These are phyloP conservation scores for Sphecodes monilicornis DNA, from an alignment of 2,888 invertebrate genomes.

Conservation along the genomic window DNA sequence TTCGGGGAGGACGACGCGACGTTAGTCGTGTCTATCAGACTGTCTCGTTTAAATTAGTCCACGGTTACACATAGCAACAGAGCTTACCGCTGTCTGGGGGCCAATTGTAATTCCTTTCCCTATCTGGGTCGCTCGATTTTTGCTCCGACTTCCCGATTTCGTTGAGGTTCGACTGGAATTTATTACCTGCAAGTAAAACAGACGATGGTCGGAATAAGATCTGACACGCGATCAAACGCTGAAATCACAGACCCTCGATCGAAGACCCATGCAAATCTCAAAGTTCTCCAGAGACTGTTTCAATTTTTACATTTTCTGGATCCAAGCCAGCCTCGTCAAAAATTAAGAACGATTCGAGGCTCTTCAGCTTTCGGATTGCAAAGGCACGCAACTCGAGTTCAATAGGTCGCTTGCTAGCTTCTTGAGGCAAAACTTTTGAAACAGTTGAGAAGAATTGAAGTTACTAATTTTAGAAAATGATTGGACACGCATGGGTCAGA, in stretches of 20 bases:
- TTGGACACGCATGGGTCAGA: no score
- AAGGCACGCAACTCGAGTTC: no score
- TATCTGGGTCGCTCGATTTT: slow-evolving; percentile 79
- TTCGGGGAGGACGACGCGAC: slow-evolving; percentile 9
- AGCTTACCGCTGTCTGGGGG: slow-evolving; percentile 77
- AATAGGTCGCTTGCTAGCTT: no score
- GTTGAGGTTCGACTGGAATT: slow-evolving; percentile 82
- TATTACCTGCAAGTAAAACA: slow-evolving; percentile 77
- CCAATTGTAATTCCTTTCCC: slow-evolving; percentile 81
- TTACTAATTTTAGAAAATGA: no score
- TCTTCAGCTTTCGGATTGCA: no score
- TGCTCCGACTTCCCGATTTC: slow-evolving; percentile 84
- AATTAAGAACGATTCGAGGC: neutral
- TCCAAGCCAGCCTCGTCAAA: neutral
- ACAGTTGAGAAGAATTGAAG: neutral
- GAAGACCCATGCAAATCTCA: neutral
- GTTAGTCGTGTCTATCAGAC: slow-evolving; percentile 31
- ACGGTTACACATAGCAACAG: slow-evolving; percentile 45
- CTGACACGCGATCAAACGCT: slow-evolving; percentile 23
- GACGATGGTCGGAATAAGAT: slow-evolving; percentile 24
- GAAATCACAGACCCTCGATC: neutral
- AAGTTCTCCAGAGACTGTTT: neutral
- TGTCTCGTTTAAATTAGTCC: slow-evolving; percentile 53
- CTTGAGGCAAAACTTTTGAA: no score
- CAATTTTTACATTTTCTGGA: neutral